Evolutionary conservation across 2,888 invertebrate genomes (phyloP), one percentile per base, ranked within the genome.

Genomic region (Cyclophora albipunctata): DNA sequence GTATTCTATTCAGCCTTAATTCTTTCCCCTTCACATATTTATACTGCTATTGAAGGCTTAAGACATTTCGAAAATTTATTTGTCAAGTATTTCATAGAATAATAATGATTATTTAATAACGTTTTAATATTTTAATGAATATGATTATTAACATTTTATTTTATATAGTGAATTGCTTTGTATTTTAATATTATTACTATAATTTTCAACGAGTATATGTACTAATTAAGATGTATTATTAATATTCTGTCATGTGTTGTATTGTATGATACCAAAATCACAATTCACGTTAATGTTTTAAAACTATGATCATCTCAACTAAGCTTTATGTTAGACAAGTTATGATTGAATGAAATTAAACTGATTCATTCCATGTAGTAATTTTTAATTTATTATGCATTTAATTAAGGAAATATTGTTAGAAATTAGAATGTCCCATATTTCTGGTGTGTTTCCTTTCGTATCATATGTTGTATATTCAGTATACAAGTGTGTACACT

Each of bases 21-120:
- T 53, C 52, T 34, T 73, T 70, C 69, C 61, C 64, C 67, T 63
- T 63, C 63, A 1, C 20, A 63, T 59, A 62, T 58, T 62, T 40
- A 43, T 50, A 7, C 50, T 51, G 49, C 50, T 47, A 53, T 56
- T 54, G 57, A 64, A 58, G 65, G 60, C 66, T 57, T 66, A 72
- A 64, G 68, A 66, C 64, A 67, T 71, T 74, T 75, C 71, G 58
- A 75, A 71, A 65, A 49, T 54, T 47, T 59, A 54, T 66, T 68
- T 64, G 64, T 66, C 62, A 64, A 67, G 65, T 69, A 66, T 67
- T 67, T 68, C 65, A 70, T 73, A 71, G 59, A 64, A 67, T 37
- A 37, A 20, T 37, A 5, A 64, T 58, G 62, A 64, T 65, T 62
- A 59, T 58, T 62, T 58, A 58, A 37, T 37, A 37, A 37, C 5